Evolutionary conservation across 2,113 vertebrate species (phyloP), one percentile per base, ranked within the genome.

Genomic region (Ammospiza nelsoni): DNA sequence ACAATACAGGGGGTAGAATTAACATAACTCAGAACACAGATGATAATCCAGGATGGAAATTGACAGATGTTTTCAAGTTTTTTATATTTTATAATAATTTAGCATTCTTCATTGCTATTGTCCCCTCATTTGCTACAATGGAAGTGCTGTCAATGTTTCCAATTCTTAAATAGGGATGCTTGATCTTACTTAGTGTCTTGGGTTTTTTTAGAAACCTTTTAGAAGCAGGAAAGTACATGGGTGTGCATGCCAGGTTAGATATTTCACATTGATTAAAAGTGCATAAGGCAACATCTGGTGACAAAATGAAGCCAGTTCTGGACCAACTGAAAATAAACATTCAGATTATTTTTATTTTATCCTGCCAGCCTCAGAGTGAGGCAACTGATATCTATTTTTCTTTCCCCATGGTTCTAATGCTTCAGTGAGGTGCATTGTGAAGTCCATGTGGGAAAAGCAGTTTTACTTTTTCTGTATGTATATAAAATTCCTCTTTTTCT

Each of bases 121-220:
- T 62, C 4, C 44, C 67, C 5, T 55, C 31, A 21, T 69, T 83
- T 83, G 2, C 20, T 75, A 61, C 46, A 49, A 20, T 9, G n/a
- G 6, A 28, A 25, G 11, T 2, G 20, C 33, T 57, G 37, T 29
- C 85, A 48, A 17, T 54, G 15, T 23, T 91, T 92, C 55, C 19
- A 63, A 2, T 37, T 75, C 27, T 84, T 90, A 91, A 92, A 96
- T 67, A 55, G 12, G 65, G 43, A 31, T 85, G 55, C 85, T 95
- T 92, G 41, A 46, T 91, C n/a, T 79, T 77, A 91, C 18, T 87
- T 55, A 3, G 5, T 31, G 18, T 12, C 61, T 39, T 23, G 5
- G 0, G 0, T 13, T 35, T 79, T 82, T 77, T 84, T 27, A 58
- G 72, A 94, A 94, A 83, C 48, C 29, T 94, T 87, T 90, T 65